Percentiles rank a stretch among this genome's conserved stretches.
phyloP scores from a whole-genome alignment of 2,113 vertebrate genomes.

The Hydrochoerus hydrochaeris region DNA sequence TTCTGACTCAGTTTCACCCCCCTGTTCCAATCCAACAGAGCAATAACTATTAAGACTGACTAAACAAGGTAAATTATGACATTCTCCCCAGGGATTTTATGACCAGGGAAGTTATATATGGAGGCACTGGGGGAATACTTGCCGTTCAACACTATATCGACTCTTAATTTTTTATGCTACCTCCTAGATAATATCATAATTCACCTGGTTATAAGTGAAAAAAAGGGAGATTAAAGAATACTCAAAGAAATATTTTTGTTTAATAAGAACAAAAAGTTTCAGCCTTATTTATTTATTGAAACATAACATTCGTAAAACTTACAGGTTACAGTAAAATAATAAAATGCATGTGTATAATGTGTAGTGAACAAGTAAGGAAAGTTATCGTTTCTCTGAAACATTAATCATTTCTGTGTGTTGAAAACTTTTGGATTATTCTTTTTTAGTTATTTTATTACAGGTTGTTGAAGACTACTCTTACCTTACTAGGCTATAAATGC shows the following conservation, averaged over 20 bases:
- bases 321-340: background rate
- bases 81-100: background rate
- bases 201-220: background rate
- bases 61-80: background rate
- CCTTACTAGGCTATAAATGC: background rate
- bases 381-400: background rate
- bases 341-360: background rate
- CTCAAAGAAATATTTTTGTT: background rate
- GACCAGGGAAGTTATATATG: background rate
- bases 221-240: background rate
- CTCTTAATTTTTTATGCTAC: background rate
- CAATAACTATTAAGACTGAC: background rate
- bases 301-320: background rate
- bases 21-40: slow-evolving; percentile 20
- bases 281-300: background rate
- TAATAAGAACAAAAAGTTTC: background rate
- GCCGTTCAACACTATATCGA: background rate
- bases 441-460: background rate
- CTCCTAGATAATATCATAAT: background rate
- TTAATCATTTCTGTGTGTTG: background rate
- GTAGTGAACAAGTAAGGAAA: background rate
- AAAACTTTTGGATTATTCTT: background rate
- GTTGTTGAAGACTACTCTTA: too few species aligned
- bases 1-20: slow-evolving; percentile 17
- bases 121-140: background rate